Conservation (phyloP, 2,888 invertebrate species). For the Galeruca laticollis region DNA sequence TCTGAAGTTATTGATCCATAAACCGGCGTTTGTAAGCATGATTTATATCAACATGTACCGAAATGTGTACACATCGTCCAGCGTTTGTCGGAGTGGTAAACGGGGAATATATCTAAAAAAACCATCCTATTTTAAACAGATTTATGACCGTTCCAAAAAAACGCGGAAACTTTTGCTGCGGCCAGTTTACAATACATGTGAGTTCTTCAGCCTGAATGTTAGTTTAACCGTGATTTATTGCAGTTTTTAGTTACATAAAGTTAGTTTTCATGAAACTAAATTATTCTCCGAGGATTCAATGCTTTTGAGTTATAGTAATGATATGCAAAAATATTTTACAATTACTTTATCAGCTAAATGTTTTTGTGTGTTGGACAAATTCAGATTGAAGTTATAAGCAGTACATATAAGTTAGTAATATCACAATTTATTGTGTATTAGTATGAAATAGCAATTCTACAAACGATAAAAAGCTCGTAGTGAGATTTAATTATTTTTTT, state of each 20-base stretch:
- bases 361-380: no score
- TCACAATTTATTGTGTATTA: no score
- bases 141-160: constrained; percentile 14
- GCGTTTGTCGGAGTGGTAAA: constrained; percentile 18
- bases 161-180: constrained; percentile 20
- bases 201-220: constrained; percentile 20
- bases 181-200: constrained; percentile 23
- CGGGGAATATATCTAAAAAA: constrained; percentile 20
- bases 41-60: constrained; percentile 17
- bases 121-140: constrained; percentile 18
- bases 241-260: constrained; percentile 14
- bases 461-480: no score
- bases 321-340: background rate
- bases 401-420: no score
- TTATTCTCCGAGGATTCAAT: constrained; percentile 4
- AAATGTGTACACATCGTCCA: constrained; percentile 22
- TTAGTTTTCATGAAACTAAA: constrained; percentile 21
- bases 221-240: constrained; percentile 21
- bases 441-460: no score
- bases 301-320: constrained; percentile 5
- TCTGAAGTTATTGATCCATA: constrained; percentile 10
- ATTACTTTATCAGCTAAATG: no score
- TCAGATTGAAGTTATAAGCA: no score
- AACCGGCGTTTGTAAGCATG: constrained; percentile 8
- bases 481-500: no score